Base-by-base conservation (phyloP, 1,140 invertebrate species). In the Ericerus pela region DNA sequence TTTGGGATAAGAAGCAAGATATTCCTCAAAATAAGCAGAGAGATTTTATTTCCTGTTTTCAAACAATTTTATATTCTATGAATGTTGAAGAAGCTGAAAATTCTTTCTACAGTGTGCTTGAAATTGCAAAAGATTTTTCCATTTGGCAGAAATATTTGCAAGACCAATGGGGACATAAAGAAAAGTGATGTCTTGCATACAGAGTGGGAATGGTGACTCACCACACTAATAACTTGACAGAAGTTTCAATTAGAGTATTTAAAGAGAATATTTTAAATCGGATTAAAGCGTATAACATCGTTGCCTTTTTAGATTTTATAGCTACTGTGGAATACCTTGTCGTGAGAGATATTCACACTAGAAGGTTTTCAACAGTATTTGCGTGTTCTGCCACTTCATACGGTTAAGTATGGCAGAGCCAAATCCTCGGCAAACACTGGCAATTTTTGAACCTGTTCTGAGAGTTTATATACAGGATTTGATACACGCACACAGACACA, bases 211-310 rank as follows among this genome's bases (percentile, higher is more conserved):
- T 26, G 27, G 51, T 3, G 27, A 29, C n/a, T 52, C 18, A 52
- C 14, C 22, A 52, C 11, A 52, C 51, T 26, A 52, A 52, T 10
- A 52, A 52, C 31, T 52, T 29, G 28, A 18, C 51, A 29, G 28
- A 52, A n/a, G 51, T 29, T 2, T 29, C 51, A 26, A 52, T 52
- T 27, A 20, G 51, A 12, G 27, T 52, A 18, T 52, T 52, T 29
- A 52, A 52, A 52, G 51, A 52, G 31, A 52, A 29, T 16, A 12
- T 52, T 52, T 52, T 52, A 16, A 16, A 29, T 26, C 22, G 51
- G 8, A 52, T 18, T n/a, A 52, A 52, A 52, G 27, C 51, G 10
- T 52, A 52, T 52, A 30, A 52, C 5, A 29, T 30, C 30, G 26
- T 28, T 1, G 27, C 51, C 1, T 33, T 53, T 22, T 11, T 53